These are phyloP conservation scores for Rhinolophus sinicus DNA, from an alignment of 2,113 vertebrate species.

Conservation along the genomic window DNA sequence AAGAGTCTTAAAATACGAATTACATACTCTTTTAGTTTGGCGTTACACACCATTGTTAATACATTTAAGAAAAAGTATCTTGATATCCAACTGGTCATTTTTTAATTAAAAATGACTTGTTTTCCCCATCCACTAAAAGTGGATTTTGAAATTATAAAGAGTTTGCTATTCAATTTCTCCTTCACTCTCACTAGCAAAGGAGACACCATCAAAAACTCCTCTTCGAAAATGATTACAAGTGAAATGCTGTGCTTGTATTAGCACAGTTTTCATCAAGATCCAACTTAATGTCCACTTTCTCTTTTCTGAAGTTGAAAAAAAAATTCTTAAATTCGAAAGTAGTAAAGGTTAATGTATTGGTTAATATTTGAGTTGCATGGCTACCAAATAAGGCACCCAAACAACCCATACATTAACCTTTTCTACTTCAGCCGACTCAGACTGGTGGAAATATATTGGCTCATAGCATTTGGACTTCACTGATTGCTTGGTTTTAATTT, in stretches of 20 bases:
- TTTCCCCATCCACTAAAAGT: not conserved
- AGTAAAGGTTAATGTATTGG: not conserved
- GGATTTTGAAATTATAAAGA: slow-evolving; percentile 13
- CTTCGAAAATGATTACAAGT: not conserved
- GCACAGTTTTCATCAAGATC: not conserved
- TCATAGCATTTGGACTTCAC: not conserved
- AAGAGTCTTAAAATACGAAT: slow-evolving; percentile 17
- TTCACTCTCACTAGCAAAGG: not conserved
- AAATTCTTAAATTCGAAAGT: not conserved
- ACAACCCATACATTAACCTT: not conserved
- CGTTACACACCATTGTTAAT: not conserved
- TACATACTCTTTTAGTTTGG: not conserved
- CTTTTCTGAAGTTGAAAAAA: not conserved
- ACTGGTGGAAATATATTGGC: not conserved
- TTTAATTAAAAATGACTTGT: slow-evolving; percentile 43
- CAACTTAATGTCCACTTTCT: not conserved
- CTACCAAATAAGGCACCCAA: not conserved
- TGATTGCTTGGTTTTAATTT: slow-evolving; percentile 16
- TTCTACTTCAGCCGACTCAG: not conserved
- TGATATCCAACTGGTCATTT: not conserved
- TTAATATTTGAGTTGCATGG: not conserved
- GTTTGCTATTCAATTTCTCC: not conserved
- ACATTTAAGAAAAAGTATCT: not conserved
- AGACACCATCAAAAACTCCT: not conserved
- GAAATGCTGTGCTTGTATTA: not conserved